phyloP scores from a whole-genome alignment of 2,888 invertebrate species.

The Eristalis intricaria region DNA sequence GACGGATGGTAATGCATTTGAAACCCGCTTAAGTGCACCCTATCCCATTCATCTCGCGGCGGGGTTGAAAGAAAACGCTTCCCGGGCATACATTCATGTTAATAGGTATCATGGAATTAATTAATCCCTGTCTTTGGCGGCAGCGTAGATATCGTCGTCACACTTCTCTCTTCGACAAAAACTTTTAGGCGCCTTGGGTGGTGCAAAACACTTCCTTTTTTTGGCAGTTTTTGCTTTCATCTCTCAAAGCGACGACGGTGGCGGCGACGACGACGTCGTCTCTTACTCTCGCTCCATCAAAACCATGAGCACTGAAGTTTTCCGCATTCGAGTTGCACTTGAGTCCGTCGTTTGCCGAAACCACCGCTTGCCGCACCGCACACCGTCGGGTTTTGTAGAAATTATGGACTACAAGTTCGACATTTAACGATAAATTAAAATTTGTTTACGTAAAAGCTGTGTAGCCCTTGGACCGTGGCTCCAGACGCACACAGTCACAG shows the following conservation, averaged over 20 bases:
- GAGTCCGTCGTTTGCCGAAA: constrained; percentile 11
- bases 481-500: not conserved
- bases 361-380: not conserved
- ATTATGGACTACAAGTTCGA: constrained; percentile 68
- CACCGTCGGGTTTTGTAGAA: constrained; percentile 23
- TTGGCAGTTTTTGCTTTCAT: constrained; percentile 20
- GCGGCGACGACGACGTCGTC: not conserved
- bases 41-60: constrained; percentile 45
- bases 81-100: constrained; percentile 60
- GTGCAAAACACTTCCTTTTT: not conserved
- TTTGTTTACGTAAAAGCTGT: constrained; percentile 66
- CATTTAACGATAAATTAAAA: constrained; percentile 71
- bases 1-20: constrained; percentile 37
- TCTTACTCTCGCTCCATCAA: constrained; percentile 44
- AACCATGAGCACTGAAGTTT: constrained; percentile 45
- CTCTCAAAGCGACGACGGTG: not conserved
- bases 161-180: not conserved
- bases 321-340: constrained; percentile 25
- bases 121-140: constrained; percentile 68
- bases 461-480: constrained; percentile 14
- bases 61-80: constrained; percentile 40
- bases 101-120: constrained; percentile 70
- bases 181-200: constrained; percentile 64
- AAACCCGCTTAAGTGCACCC: constrained; percentile 50
- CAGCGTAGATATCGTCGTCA: constrained; percentile 4